phyloP scores from a whole-genome alignment of 2,888 invertebrate species.

The Neocrepidodera transversa region DNA sequence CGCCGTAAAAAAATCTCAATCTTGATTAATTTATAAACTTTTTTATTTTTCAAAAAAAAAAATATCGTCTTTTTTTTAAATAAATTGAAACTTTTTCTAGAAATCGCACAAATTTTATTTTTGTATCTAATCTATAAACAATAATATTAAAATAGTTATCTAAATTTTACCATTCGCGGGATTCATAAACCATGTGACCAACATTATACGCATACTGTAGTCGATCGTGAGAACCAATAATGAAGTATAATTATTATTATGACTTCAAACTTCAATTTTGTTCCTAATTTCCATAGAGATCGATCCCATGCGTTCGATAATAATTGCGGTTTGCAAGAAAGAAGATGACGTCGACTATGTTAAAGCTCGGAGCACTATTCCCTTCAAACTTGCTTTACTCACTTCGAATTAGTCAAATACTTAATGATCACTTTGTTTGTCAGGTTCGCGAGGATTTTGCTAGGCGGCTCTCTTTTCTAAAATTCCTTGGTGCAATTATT shows the following conservation, averaged over 20 bases:
- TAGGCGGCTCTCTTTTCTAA: background rate
- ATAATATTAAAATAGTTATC: too few species aligned
- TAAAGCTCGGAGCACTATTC: slow-evolving; percentile 11
- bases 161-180: too few species aligned
- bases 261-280: slow-evolving; percentile 48
- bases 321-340: slow-evolving; percentile 28
- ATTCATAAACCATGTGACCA: slow-evolving; percentile 21
- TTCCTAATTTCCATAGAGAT: slow-evolving; percentile 50
- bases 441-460: background rate
- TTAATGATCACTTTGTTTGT: slow-evolving; percentile 6
- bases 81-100: too few species aligned
- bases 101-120: too few species aligned
- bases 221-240: slow-evolving; percentile 51
- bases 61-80: too few species aligned
- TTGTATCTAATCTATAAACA: too few species aligned
- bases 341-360: background rate
- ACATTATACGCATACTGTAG: slow-evolving; percentile 15
- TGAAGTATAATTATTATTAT: slow-evolving; percentile 50
- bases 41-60: too few species aligned
- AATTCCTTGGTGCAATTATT: too few species aligned
- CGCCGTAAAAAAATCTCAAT: too few species aligned
- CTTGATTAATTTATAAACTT: too few species aligned
- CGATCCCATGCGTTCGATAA: slow-evolving; percentile 47
- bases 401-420: slow-evolving; percentile 5
- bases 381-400: background rate